Base-by-base conservation (phyloP, 1,140 invertebrate species). In the Microplitis demolitor region DNA sequence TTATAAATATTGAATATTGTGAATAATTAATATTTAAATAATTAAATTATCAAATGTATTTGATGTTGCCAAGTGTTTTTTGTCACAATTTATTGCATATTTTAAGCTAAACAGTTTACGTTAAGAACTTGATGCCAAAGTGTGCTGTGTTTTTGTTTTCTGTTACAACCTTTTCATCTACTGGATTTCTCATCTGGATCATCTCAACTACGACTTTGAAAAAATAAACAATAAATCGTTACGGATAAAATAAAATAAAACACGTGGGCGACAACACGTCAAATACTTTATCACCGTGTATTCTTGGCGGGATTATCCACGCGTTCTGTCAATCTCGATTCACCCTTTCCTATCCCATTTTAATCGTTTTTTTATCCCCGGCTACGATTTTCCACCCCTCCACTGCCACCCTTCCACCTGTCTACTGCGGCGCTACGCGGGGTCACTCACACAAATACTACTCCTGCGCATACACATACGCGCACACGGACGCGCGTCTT, bases 41-140 rank as follows among this genome's bases (percentile, higher is more conserved):
- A 58, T 24, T 58, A 24, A 24, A 24, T 16, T 69, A 54, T n/a
- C 35, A 14, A 45, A 33, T 35, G 35, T 53, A 4, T n/a, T 33
- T 31, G 13, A 39, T 53, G 14, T 82, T 84, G 83, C 78, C 83
- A 83, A 85, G 83, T 84, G 83, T 80, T 69, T 13, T 39, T 35
- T 58, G 16, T 37, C 33, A 53, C 13, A 53, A 54, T 66, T 54
- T 33, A 61, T 11, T 33, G 13, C 56, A 11, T 68, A 58, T 73
- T 58, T 66, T 53, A 39, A 14, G 58, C 39, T 50, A 34, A 61
- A 72, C 31, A 69, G 13, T 63, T 24, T 51, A 4, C 37, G 13
- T 13, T 64, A 13, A 53, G 67, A 60, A 66, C 37, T 72, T 31
- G 60, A 78, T 81, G 74, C 77, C 81, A 83, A 83, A 80, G 79